These are phyloP conservation scores for Coelinius sp. DNA, from an alignment of 2,888 invertebrate genomes.

Conservation along the genomic window DNA sequence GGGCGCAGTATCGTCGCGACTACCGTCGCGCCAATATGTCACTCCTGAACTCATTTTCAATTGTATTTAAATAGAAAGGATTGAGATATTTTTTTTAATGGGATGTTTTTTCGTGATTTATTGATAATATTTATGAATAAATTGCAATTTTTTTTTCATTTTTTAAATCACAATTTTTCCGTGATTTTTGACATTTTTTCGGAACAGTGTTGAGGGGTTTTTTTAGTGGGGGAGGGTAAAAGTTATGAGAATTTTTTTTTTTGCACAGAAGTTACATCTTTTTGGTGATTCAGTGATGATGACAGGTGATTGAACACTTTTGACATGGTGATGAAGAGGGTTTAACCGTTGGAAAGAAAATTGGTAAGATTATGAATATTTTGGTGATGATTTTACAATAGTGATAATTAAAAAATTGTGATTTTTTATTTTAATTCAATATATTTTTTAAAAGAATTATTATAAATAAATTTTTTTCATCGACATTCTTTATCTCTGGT, in stretches of 20 bases:
- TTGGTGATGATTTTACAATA: not conserved
- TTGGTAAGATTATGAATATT: not conserved
- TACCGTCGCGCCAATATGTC: constrained; percentile 64
- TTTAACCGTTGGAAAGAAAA: not conserved
- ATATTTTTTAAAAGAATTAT: too few species aligned
- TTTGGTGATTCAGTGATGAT: not conserved
- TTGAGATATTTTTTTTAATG: constrained; percentile 4
- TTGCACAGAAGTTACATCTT: too few species aligned
- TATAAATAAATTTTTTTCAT: too few species aligned
- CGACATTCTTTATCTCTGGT: not conserved
- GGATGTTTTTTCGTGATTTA: too few species aligned
- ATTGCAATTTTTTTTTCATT: too few species aligned
- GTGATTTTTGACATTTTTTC: too few species aligned
- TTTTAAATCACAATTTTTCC: not conserved
- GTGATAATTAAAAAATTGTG: not conserved
- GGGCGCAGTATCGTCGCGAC: constrained; percentile 71
- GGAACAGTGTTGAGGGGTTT: too few species aligned
- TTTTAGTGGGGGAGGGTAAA: too few species aligned
- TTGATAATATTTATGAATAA: too few species aligned
- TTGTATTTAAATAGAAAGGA: constrained; percentile 16
- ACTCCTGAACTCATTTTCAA: constrained; percentile 39
- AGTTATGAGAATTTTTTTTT: too few species aligned
- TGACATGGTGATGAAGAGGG: not conserved
- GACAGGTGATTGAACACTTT: not conserved
- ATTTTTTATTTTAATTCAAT: not conserved